A percentile compares a stretch with the other conserved stretches of the same genome.
Conservation (phyloP, 2,888 invertebrate species). For the Homarus gammarus region DNA sequence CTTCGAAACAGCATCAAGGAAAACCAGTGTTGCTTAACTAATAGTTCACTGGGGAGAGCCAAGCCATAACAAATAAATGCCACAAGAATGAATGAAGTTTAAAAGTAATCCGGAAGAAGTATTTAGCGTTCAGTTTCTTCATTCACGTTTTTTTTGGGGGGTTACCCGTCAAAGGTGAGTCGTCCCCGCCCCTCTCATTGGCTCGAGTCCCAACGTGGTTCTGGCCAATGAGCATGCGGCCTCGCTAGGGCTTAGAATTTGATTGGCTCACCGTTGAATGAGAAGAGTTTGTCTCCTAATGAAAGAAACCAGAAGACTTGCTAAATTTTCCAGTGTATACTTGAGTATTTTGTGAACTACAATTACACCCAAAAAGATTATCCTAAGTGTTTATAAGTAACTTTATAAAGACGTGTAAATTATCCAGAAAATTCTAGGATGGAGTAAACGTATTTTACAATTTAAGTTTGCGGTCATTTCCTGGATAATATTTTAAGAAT, state of each 20-base stretch:
- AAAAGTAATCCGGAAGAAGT: neutral
- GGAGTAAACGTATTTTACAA: too few relatives aligned
- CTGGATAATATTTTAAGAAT: too few relatives aligned
- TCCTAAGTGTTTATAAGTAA: too few relatives aligned
- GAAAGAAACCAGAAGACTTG: neutral
- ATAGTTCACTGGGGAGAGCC: too few relatives aligned
- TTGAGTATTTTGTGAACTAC: neutral
- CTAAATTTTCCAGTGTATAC: neutral
- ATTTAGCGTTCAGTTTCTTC: neutral
- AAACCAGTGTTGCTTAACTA: too few relatives aligned
- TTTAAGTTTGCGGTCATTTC: too few relatives aligned
- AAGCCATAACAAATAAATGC: neutral
- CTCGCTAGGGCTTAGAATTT: neutral
- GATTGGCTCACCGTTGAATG: conserved; percentile 28
- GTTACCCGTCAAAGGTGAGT: neutral
- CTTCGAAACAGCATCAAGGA: too few relatives aligned
- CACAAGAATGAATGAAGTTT: neutral
- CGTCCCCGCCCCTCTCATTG: neutral
- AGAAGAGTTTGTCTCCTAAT: neutral
- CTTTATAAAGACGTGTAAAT: too few relatives aligned
- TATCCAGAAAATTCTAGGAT: too few relatives aligned
- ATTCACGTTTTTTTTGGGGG: neutral
- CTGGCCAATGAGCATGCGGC: neutral
- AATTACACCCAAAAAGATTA: too few relatives aligned
- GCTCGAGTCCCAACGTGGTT: neutral